Base-by-base conservation (phyloP, 2,797 vertebrate genomes). In the Loriculus beryllinus region DNA sequence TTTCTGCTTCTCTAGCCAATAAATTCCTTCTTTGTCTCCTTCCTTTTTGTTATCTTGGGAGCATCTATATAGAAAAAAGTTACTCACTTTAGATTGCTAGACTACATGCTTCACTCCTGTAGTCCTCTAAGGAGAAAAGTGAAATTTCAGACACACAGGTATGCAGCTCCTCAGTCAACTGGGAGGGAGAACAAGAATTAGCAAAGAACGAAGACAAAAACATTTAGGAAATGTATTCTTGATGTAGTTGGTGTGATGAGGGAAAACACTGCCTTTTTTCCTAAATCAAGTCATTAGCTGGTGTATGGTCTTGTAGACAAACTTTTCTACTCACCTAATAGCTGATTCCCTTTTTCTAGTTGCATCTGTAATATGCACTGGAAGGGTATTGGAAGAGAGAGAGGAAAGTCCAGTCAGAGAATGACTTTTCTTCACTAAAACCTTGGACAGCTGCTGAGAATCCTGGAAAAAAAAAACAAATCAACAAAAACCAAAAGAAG, bases 331-430 rank as follows among this genome's bases (percentile, higher is more conserved):
- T 98, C 94, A 99, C 99, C 98, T 99, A 97, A 99, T 98, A 69
- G 98, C 98, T 93, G 95, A 96, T 70, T 98, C 96, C 72, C 99
- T 98, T 96, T 98, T 99, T 95, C 98, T 98, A 67, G 97, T 97
- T 92, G 98, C 98, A 75, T 99, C 99, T 64, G 99, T 98, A 93
- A 99, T 99, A 94, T 98, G 98, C 40, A 98, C 98, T 15, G 99
- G 99, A 48, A 99, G 98, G 28, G 98, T 99, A 96, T 99, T 98
- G 75, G 98, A 83, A 51, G 99, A 99, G 54, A 99, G 98, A 28
- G 98, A 98, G n/a, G 98, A 98, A 89, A 99, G 97, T 65, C 98
- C 97, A 19, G 97, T 98, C 74, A 98, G 94, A 65, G 98, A 99
- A 93, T 77, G 97, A 94, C 98, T 98, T 97, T 98, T 98, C 47